Evolutionary conservation across 2,888 invertebrate species (phyloP).

Genomic region (Silvanus unidentatus): DNA sequence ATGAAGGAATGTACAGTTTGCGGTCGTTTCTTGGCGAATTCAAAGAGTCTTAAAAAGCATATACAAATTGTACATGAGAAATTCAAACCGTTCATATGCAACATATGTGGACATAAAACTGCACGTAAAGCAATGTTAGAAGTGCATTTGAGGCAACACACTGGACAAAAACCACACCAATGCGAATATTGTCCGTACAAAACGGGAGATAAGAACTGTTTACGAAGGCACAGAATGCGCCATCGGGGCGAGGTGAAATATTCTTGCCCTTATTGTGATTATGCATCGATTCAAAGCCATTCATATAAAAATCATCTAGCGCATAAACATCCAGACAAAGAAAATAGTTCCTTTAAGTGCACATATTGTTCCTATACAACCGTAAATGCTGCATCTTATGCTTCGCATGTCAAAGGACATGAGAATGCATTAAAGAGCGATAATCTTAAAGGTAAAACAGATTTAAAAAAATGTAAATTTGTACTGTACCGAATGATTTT

Average conservation of each 20-base stretch:
- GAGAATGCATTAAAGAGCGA: slow-evolving; percentile 24
- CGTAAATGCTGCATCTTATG: slow-evolving; percentile 52
- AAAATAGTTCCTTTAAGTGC: slow-evolving; percentile 50
- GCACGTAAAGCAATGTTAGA: slow-evolving; percentile 65
- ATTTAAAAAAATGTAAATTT: too few species aligned
- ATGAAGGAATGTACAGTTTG: slow-evolving; percentile 65
- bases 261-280: slow-evolving; percentile 62
- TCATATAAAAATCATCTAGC: slow-evolving; percentile 59
- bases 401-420: slow-evolving; percentile 53
- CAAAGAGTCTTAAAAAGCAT: slow-evolving; percentile 62
- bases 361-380: slow-evolving; percentile 53
- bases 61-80: slow-evolving; percentile 68
- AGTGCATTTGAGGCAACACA: slow-evolving; percentile 69
- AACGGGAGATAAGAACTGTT: slow-evolving; percentile 70
- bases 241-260: slow-evolving; percentile 51
- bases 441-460: too few species aligned
- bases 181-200: slow-evolving; percentile 64
- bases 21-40: slow-evolving; percentile 60
- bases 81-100: slow-evolving; percentile 67
- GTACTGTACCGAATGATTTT: too few species aligned
- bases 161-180: slow-evolving; percentile 70
- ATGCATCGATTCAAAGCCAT: slow-evolving; percentile 63
- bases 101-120: slow-evolving; percentile 66
- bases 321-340: slow-evolving; percentile 48
- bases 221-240: slow-evolving; percentile 60